phyloP scores from a whole-genome alignment of 2,888 invertebrate species.

The Podotricha telesiphe region DNA sequence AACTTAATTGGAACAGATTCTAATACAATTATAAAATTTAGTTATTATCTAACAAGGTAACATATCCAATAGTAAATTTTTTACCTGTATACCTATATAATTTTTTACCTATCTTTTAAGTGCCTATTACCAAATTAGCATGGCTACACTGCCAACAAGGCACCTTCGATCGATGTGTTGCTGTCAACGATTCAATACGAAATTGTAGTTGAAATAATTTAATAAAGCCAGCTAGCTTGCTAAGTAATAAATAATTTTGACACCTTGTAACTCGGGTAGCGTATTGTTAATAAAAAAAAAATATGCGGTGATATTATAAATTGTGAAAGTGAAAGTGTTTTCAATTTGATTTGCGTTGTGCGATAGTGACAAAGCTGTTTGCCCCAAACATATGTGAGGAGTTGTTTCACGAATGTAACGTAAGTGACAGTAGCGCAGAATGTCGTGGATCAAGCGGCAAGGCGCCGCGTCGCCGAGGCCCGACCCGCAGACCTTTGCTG shows the following conservation, averaged over 20 bases:
- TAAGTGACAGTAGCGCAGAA: slow-evolving; percentile 69
- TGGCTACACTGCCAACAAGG: slow-evolving; percentile 82
- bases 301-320: slow-evolving; percentile 42
- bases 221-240: slow-evolving; percentile 51
- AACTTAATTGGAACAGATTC: too few relatives aligned
- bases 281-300: slow-evolving; percentile 30
- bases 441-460: slow-evolving; percentile 80
- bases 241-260: slow-evolving; percentile 4
- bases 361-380: slow-evolving; percentile 72
- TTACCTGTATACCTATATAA: slow-evolving; percentile 19
- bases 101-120: too few relatives aligned
- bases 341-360: slow-evolving; percentile 56
- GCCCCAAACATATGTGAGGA: slow-evolving; percentile 70
- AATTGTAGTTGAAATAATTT: slow-evolving; percentile 57
- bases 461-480: slow-evolving; percentile 59
- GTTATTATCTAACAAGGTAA: too few relatives aligned
- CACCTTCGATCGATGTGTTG: slow-evolving; percentile 82
- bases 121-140: slow-evolving; percentile 42
- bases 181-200: slow-evolving; percentile 71
- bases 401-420: slow-evolving; percentile 73
- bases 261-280: slow-evolving; percentile 16
- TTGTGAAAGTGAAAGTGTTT: slow-evolving; percentile 72
- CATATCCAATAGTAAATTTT: background rate
- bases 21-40: too few relatives aligned
- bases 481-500: slow-evolving; percentile 63